Conservation (phyloP, 2,888 invertebrate genomes). For the Apodemia duryi region DNA sequence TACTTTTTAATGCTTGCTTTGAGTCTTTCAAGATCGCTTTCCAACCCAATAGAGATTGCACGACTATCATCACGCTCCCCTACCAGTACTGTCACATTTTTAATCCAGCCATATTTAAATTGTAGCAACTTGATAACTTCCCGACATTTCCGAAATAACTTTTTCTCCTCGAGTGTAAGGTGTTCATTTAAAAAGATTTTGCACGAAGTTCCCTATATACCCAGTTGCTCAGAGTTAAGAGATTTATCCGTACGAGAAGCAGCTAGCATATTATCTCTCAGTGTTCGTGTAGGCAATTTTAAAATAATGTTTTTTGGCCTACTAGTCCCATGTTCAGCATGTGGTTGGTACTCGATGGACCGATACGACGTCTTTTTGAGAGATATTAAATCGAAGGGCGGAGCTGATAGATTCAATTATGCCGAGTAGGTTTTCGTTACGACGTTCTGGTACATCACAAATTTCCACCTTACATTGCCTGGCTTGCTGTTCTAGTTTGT, state of each 20-base stretch:
- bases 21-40: not conserved
- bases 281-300: constrained; percentile 17
- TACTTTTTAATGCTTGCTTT: not conserved
- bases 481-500: constrained; percentile 19
- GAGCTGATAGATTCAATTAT: constrained; percentile 3
- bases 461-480: constrained; percentile 22
- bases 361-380: constrained; percentile 12
- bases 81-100: not conserved
- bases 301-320: constrained; percentile 21
- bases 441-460: constrained; percentile 15
- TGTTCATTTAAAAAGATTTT: constrained; percentile 25
- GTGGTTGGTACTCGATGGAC: constrained; percentile 21
- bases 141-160: constrained; percentile 22
- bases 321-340: constrained; percentile 11
- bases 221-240: constrained; percentile 17
- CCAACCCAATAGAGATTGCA: constrained; percentile 14
- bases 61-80: constrained; percentile 1
- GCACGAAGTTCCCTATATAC: constrained; percentile 14
- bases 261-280: constrained; percentile 23
- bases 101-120: constrained; percentile 1
- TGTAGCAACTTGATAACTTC: not conserved
- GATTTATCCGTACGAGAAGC: constrained; percentile 19
- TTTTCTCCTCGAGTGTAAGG: constrained; percentile 25
- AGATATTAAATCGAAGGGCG: not conserved
- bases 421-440: constrained; percentile 17